Percentiles rank a stretch among this genome's conserved stretches.
phyloP scores from a whole-genome alignment of 2,797 vertebrate species.

The Sebastolobus altivelis region DNA sequence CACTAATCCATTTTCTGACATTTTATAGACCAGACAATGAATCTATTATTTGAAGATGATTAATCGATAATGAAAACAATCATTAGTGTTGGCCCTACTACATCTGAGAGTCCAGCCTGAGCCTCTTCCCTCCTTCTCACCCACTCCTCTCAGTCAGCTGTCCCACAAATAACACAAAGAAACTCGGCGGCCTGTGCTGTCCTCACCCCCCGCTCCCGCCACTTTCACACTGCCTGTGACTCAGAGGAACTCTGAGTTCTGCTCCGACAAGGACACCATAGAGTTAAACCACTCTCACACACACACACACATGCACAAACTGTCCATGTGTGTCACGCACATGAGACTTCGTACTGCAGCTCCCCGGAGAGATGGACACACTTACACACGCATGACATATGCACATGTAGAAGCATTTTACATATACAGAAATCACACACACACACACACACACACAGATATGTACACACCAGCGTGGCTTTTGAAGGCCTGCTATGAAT shows the following conservation, averaged over 20 bases:
- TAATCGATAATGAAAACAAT: slow-evolving; percentile 28
- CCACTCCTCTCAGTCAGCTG: slow-evolving; percentile 70
- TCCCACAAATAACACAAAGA: slow-evolving; percentile 39
- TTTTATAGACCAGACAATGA: background rate
- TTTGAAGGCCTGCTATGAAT: slow-evolving; percentile 70
- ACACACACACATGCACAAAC: slow-evolving; percentile 26
- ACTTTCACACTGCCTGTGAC: slow-evolving; percentile 58
- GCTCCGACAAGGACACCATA: slow-evolving; percentile 38
- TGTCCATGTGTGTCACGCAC: slow-evolving; percentile 39
- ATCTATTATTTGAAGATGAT: slow-evolving; percentile 15
- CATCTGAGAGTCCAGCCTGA: slow-evolving; percentile 54
- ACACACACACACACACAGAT: slow-evolving; percentile 8
- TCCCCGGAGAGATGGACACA: slow-evolving; percentile 26
- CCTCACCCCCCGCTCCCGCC: slow-evolving; percentile 46
- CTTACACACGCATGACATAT: slow-evolving; percentile 11
- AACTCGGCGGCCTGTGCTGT: slow-evolving; percentile 30
- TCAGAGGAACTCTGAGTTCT: slow-evolving; percentile 64
- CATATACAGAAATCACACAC: slow-evolving; percentile 41
- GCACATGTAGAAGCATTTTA: slow-evolving; percentile 27
- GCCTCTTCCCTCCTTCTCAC: slow-evolving; percentile 55
- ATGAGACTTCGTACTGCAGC: slow-evolving; percentile 20
- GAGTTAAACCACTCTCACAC: slow-evolving; percentile 43
- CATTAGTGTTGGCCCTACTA: background rate
- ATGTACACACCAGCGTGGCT: slow-evolving; percentile 12
- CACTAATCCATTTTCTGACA: background rate